Conservation (phyloP, 2,888 invertebrate species). For the Sminthurides aquaticus region DNA sequence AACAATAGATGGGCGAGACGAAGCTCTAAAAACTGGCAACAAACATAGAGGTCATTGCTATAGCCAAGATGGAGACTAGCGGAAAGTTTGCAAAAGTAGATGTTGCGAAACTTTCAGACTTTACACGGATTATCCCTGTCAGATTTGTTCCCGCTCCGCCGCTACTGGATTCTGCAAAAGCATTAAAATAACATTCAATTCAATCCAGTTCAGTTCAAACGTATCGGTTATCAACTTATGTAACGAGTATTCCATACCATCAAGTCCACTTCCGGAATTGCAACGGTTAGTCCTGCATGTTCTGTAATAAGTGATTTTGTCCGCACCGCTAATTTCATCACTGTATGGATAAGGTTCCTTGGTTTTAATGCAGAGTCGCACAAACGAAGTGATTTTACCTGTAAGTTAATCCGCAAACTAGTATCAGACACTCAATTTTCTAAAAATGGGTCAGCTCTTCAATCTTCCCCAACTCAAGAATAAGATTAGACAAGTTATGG, state of each 20-base stretch:
- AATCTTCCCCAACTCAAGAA: too few species aligned
- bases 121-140: neutral
- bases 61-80: too few species aligned
- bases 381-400: slow-evolving; percentile 11
- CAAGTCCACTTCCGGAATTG: slow-evolving; percentile 15
- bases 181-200: too few species aligned
- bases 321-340: neutral
- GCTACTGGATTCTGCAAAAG: neutral
- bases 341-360: neutral
- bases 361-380: slow-evolving; percentile 9
- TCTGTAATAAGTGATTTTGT: slow-evolving; percentile 12
- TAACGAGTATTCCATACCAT: too few species aligned
- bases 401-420: neutral
- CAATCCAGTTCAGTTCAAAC: too few species aligned
- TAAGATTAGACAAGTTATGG: neutral
- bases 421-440: too few species aligned
- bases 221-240: too few species aligned
- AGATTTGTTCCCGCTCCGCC: neutral
- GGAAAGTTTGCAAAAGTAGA: too few species aligned
- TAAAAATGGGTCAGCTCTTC: neutral
- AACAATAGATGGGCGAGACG: too few species aligned
- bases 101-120: too few species aligned
- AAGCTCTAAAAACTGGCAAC: too few species aligned
- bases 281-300: slow-evolving; percentile 18
- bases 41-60: too few species aligned